phyloP scores from a whole-genome alignment of 2,797 vertebrate species.

The Epinephelus coioides region DNA sequence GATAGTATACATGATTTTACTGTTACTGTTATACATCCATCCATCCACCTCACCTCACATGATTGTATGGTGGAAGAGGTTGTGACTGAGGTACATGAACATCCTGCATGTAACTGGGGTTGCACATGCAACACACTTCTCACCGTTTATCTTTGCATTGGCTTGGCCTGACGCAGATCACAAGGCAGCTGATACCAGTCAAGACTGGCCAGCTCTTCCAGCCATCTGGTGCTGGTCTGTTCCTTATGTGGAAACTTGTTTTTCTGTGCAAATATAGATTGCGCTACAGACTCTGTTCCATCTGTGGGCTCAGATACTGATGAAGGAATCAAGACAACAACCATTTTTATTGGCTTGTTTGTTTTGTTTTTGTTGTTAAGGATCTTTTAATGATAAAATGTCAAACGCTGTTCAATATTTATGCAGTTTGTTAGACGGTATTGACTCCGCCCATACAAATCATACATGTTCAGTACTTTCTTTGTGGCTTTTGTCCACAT shows the following conservation, averaged over 20 bases:
- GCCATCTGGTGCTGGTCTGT: slow-evolving; percentile 54
- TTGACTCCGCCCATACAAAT: background rate
- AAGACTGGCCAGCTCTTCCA: slow-evolving; percentile 21
- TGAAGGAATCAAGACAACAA: background rate
- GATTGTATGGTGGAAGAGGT: too few relatives aligned
- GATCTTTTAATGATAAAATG: background rate
- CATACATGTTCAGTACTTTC: background rate
- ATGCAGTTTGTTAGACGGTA: background rate
- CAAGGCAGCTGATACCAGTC: slow-evolving; percentile 17
- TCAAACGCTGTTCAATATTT: too few relatives aligned
- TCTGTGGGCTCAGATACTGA: slow-evolving; percentile 35
- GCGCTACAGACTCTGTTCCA: slow-evolving; percentile 35
- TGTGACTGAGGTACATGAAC: too few relatives aligned
- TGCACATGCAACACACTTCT: slow-evolving; percentile 39
- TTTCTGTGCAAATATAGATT: slow-evolving; percentile 34
- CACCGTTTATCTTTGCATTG: slow-evolving; percentile 42
- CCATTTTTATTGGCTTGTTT: background rate
- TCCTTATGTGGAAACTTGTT: slow-evolving; percentile 40
- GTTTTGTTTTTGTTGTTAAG: background rate
- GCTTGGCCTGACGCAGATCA: slow-evolving; percentile 16
- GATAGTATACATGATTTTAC: background rate
- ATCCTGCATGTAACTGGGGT: background rate
- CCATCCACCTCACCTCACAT: background rate
- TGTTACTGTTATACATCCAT: background rate
- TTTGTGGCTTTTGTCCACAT: too few relatives aligned